Evolutionary conservation across 2,888 invertebrate genomes (phyloP).

Genomic region (Microplitis deprimator): DNA sequence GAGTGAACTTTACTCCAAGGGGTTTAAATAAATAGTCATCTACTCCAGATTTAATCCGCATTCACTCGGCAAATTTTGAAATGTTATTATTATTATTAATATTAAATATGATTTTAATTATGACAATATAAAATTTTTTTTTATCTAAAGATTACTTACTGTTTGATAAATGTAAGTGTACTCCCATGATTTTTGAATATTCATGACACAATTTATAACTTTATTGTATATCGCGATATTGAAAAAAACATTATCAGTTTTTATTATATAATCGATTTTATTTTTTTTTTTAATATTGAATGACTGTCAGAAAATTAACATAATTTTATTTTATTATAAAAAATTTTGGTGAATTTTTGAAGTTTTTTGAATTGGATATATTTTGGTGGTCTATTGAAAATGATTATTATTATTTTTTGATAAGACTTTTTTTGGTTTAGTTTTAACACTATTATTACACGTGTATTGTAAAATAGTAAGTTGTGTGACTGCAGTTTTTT

Average conservation of each 20-base stretch:
- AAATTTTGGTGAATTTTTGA: neutral
- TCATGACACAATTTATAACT: neutral
- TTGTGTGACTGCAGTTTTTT: constrained; percentile 13
- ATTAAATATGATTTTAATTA: neutral
- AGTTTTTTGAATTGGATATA: neutral
- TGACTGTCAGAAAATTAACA: neutral
- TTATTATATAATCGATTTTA: neutral
- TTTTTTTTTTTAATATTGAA: neutral
- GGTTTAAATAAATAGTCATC: too few species aligned
- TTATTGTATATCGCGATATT: neutral
- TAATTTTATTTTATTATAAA: neutral
- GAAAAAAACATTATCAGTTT: constrained; percentile 1
- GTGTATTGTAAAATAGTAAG: constrained; percentile 24
- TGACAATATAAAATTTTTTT: neutral
- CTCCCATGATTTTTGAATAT: neutral
- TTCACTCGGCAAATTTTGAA: too few species aligned
- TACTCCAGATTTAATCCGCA: too few species aligned
- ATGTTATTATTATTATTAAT: too few species aligned
- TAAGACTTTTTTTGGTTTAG: neutral
- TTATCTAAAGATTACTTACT: neutral
- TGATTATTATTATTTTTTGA: neutral
- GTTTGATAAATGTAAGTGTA: neutral
- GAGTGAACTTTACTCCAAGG: too few species aligned
- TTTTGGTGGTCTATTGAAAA: neutral
- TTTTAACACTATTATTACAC: constrained; percentile 1